phyloP scores from a whole-genome alignment of 2,113 vertebrate species.

The Elephantulus edwardii region DNA sequence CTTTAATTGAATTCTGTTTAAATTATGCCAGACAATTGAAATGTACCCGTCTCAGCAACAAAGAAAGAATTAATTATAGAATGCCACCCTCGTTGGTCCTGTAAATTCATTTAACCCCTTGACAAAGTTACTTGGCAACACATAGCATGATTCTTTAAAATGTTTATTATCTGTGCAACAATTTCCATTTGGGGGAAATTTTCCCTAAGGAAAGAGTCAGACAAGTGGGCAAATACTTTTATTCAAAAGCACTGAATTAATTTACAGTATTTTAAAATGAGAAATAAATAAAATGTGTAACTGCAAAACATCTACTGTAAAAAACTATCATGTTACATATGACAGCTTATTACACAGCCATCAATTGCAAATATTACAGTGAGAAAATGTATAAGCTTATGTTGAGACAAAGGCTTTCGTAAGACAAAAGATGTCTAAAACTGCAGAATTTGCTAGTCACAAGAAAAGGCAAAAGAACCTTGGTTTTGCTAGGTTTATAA shows the following conservation, averaged over 20 bases:
- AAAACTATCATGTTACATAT: neutral
- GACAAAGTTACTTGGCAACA: conserved; percentile 7
- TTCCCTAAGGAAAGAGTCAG: conserved; percentile 7
- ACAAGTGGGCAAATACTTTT: neutral
- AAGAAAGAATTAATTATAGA: conserved; percentile 4
- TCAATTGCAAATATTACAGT: neutral
- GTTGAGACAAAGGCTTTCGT: neutral
- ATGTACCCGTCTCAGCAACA: neutral
- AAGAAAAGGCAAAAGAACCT: neutral
- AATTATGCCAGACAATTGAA: conserved; percentile 5
- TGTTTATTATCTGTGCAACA: neutral
- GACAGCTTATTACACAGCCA: neutral
- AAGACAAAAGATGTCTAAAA: neutral
- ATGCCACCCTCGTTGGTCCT: neutral
- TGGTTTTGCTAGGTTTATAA: neutral
- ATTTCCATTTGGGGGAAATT: neutral
- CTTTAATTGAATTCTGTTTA: neutral
- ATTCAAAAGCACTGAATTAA: neutral
- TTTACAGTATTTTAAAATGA: neutral
- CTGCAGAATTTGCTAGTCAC: neutral
- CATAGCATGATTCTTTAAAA: neutral
- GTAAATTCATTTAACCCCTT: neutral
- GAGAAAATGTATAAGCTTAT: neutral
- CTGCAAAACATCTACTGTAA: neutral
- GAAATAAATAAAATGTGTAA: conserved; percentile 10